A percentile compares a stretch with the other conserved stretches of the same genome.
phyloP scores from a whole-genome alignment of 2,797 vertebrate species.

The Loris lydekkerianus region DNA sequence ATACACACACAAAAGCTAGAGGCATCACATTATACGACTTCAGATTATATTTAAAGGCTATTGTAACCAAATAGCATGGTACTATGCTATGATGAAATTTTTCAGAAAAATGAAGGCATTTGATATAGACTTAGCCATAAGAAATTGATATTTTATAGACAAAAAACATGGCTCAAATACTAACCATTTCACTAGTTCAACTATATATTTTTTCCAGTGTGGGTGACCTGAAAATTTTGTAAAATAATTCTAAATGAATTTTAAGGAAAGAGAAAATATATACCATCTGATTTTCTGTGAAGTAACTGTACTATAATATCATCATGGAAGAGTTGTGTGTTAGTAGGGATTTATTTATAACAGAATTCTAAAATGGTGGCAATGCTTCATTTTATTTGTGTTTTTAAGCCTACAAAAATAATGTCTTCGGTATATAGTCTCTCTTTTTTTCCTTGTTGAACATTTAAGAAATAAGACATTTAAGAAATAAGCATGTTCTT shows the following conservation, averaged over 20 bases:
- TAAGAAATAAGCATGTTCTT: not conserved
- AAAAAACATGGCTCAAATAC: not conserved
- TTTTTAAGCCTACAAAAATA: slow-evolving; percentile 15
- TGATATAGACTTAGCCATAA: not conserved
- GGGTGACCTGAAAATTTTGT: not conserved
- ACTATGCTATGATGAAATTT: not conserved
- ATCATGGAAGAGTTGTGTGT: not conserved
- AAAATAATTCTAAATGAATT: slow-evolving; percentile 30
- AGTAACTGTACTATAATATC: not conserved
- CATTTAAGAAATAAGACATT: not conserved
- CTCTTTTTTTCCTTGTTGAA: not conserved
- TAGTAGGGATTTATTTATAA: not conserved
- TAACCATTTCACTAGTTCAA: not conserved
- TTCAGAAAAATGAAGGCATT: not conserved
- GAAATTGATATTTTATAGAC: not conserved
- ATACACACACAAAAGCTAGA: not conserved
- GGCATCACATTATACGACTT: not conserved
- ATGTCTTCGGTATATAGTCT: not conserved
- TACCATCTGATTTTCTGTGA: not conserved
- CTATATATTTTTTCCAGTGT: not conserved
- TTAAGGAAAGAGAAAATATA: not conserved
- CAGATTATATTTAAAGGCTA: not conserved
- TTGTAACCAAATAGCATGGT: not conserved
- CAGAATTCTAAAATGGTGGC: not conserved
- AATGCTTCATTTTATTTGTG: not conserved